These are phyloP conservation scores for Zelostemma sp. DNA, from an alignment of 1,140 invertebrate genomes.

Conservation along the genomic window DNA sequence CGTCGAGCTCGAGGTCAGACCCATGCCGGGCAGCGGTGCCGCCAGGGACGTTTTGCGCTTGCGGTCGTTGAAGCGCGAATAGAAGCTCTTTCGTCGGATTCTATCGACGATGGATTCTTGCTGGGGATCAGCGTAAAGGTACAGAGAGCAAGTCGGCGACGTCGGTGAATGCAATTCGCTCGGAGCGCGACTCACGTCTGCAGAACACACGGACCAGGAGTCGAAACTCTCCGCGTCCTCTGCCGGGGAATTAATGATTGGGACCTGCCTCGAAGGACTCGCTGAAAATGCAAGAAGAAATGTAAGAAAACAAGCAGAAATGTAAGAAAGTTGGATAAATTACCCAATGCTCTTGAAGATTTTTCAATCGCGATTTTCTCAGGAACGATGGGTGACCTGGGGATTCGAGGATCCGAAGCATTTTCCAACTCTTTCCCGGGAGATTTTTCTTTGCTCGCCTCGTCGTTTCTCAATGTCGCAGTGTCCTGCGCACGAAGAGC, in stretches of 20 bases:
- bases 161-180: conserved; percentile 68
- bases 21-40: conserved; percentile 50
- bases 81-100: conserved; percentile 90
- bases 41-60: conserved; percentile 72
- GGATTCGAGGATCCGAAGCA: not conserved
- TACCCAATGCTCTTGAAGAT: conserved; percentile 22
- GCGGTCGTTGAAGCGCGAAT: conserved; percentile 87
- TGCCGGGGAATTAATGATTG: conserved; percentile 67
- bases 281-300: no score
- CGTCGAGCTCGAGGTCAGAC: conserved; percentile 48
- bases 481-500: conserved; percentile 44
- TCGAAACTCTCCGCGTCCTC: conserved; percentile 76
- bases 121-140: conserved; percentile 60
- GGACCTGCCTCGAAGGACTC: conserved; percentile 43
- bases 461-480: conserved; percentile 42
- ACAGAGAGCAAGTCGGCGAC: conserved; percentile 68
- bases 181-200: conserved; percentile 55
- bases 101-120: conserved; percentile 84
- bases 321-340: no score
- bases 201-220: conserved; percentile 79
- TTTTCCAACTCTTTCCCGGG: conserved; percentile 10
- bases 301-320: no score
- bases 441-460: conserved; percentile 10
- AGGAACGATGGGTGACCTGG: not conserved
- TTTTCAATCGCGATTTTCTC: not conserved